A percentile compares a stretch with the other conserved stretches of the same genome.
phyloP scores from a whole-genome alignment of 2,888 invertebrate species.

The Tanytarsus gracilentus region DNA sequence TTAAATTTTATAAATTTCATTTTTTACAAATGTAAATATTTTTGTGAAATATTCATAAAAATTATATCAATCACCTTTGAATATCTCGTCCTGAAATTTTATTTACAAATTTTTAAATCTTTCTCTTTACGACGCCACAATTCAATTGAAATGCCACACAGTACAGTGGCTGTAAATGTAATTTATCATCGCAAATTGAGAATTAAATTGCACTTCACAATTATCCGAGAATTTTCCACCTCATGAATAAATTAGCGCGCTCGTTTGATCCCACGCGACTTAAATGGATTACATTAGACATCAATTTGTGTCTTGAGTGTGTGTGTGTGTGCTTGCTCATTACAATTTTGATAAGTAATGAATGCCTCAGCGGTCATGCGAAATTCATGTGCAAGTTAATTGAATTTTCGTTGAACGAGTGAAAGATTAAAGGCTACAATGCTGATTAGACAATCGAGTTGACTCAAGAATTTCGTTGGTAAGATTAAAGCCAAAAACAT shows the following conservation, averaged over 20 bases:
- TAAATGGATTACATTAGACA: constrained; percentile 4
- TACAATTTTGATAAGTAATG: too few relatives aligned
- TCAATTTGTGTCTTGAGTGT: neutral
- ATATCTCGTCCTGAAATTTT: too few relatives aligned
- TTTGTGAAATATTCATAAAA: too few relatives aligned
- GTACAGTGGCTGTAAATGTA: neutral
- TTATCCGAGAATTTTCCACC: constrained; percentile 7
- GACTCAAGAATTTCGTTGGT: neutral
- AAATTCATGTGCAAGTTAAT: neutral
- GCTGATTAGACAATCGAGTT: neutral
- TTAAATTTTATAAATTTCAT: too few relatives aligned
- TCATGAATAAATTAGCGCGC: constrained; percentile 4
- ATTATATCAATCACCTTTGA: too few relatives aligned
- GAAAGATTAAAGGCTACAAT: constrained; percentile 2
- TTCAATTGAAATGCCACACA: neutral
- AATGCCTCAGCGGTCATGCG: too few relatives aligned
- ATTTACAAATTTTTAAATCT: too few relatives aligned
- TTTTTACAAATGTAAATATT: too few relatives aligned
- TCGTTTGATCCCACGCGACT: constrained; percentile 10
- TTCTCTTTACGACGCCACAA: neutral
- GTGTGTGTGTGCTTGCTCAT: neutral
- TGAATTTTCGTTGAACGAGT: neutral
- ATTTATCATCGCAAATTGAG: neutral
- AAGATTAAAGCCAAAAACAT: neutral
- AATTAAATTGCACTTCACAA: constrained; percentile 9